Conservation (phyloP, 1,140 invertebrate species). For the Lucilia cuprina region DNA sequence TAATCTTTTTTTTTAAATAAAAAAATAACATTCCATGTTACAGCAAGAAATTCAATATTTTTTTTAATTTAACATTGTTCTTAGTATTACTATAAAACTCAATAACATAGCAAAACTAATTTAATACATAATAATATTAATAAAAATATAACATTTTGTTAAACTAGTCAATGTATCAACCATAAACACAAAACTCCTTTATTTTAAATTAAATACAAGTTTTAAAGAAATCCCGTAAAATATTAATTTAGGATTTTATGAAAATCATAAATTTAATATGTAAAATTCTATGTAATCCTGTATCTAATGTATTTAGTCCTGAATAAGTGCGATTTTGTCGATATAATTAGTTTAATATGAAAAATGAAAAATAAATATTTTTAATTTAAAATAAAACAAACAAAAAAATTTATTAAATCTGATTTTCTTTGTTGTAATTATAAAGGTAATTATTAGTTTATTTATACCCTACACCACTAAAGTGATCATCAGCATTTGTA, state of each 20-base stretch:
- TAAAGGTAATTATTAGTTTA: too few species aligned
- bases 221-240: neutral
- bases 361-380: neutral
- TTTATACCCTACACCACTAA: too few species aligned
- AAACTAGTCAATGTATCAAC: slow-evolving; percentile 22
- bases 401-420: too few species aligned
- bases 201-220: neutral
- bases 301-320: neutral
- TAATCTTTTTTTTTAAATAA: neutral
- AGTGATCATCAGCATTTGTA: too few species aligned
- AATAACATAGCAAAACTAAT: neutral
- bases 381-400: neutral
- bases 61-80: neutral
- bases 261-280: neutral
- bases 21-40: slow-evolving; percentile 27
- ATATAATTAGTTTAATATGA: slow-evolving; percentile 19
- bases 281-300: neutral
- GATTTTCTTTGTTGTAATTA: too few species aligned
- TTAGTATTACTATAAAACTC: neutral
- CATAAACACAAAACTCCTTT: slow-evolving; percentile 22
- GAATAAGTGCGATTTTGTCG: slow-evolving; percentile 29
- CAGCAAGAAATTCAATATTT: neutral
- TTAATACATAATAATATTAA: neutral
- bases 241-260: neutral
- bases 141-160: neutral